Evolutionary conservation across 2,797 vertebrate species (phyloP).

Genomic region (Peromyscus attwateri): DNA sequence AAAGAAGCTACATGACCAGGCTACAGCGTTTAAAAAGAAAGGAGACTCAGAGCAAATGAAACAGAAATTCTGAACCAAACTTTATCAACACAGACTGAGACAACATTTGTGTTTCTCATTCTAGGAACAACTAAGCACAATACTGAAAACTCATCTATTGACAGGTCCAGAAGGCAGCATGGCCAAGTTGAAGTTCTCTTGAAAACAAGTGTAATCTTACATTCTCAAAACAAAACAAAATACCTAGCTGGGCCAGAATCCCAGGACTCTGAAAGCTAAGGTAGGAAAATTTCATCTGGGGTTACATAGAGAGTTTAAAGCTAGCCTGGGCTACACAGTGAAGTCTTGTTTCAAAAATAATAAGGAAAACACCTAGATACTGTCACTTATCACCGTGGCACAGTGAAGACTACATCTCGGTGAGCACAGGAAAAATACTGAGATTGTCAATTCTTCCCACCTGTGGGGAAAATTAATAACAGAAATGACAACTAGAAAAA

Average conservation of each 20-base stretch:
- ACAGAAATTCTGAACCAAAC: conserved; percentile 21
- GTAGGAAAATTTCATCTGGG: neutral
- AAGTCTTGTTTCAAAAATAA: neutral
- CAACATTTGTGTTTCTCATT: neutral
- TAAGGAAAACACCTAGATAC: neutral
- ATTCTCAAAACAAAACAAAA: neutral
- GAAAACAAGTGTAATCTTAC: neutral
- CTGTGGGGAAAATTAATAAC: neutral
- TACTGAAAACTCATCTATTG: neutral
- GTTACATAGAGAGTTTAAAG: neutral
- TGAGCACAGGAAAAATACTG: neutral
- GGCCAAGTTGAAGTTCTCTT: neutral
- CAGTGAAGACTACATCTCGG: conserved; percentile 10
- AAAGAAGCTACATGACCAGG: conserved; percentile 3
- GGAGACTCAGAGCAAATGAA: conserved; percentile 13
- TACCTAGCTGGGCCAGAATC: neutral
- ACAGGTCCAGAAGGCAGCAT: neutral
- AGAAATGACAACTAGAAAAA: neutral
- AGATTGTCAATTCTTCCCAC: neutral
- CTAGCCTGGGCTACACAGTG: neutral
- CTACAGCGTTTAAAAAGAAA: conserved; percentile 43
- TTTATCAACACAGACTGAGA: neutral
- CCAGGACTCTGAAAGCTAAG: neutral
- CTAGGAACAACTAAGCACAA: conserved; percentile 1
- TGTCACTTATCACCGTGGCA: neutral